Evolutionary conservation across 92 coral and sea anemone species (phyloP).

Genomic region (Bergia puertoricense): DNA sequence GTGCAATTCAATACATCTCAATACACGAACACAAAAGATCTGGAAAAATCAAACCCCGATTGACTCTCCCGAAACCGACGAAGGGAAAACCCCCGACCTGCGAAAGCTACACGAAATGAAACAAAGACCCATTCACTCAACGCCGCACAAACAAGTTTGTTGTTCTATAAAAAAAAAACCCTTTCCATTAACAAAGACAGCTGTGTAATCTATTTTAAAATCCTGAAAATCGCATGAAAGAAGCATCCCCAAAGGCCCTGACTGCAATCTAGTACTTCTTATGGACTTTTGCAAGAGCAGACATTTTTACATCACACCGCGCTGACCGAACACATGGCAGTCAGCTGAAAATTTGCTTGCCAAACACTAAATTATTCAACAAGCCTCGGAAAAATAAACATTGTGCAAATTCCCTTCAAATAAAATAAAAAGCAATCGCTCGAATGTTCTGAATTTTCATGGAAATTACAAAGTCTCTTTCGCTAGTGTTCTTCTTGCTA

Average conservation of each 20-base stretch:
- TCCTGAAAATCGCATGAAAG: background rate
- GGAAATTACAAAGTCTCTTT: background rate
- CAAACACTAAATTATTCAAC: conserved; percentile 62
- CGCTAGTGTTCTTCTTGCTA: background rate
- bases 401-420: conserved; percentile 45
- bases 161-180: background rate
- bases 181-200: background rate
- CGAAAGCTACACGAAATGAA: background rate
- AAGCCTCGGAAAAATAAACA: conserved; percentile 55
- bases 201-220: conserved; percentile 6
- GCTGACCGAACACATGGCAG: conserved; percentile 54
- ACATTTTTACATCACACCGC: conserved; percentile 8
- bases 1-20: too few relatives aligned
- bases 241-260: background rate
- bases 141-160: conserved; percentile 1
- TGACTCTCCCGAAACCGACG: background rate
- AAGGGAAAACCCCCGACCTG: conserved; percentile 33
- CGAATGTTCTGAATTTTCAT: background rate
- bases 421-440: background rate
- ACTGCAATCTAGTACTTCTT: background rate
- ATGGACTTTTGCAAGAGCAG: conserved; percentile 27
- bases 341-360: conserved; percentile 49
- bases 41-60: background rate
- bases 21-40: background rate
- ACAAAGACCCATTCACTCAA: conserved; percentile 5